Conservation (phyloP, 2,113 vertebrate genomes). For the Sardina pilchardus region DNA sequence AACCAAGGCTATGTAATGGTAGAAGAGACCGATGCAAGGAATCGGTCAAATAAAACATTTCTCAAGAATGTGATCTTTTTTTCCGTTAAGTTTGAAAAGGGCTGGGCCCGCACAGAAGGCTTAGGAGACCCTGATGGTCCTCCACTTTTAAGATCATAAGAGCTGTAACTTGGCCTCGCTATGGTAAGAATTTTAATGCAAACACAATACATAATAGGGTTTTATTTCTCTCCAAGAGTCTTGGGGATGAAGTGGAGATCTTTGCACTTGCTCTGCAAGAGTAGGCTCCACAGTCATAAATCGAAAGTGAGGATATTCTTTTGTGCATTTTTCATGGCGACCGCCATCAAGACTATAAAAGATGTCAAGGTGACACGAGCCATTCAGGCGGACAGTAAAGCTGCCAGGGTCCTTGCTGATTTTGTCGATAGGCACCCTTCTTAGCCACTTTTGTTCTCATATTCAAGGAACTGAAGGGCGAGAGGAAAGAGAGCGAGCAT, state of each 20-base stretch:
- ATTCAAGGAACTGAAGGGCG: conserved; percentile 40
- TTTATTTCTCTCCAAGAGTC: conserved; percentile 57
- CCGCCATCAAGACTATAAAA: conserved; percentile 62
- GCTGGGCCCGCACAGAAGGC: too few relatives aligned
- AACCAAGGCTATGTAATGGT: not conserved
- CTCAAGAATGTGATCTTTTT: too few relatives aligned
- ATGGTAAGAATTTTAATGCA: not conserved
- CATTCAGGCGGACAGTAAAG: conserved; percentile 67
- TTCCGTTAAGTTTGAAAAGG: too few relatives aligned
- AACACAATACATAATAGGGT: not conserved
- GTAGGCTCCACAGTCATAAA: conserved; percentile 57
- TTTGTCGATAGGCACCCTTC: conserved; percentile 68
- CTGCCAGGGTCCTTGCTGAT: conserved; percentile 71
- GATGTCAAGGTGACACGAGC: conserved; percentile 71
- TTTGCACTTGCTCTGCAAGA: conserved; percentile 52
- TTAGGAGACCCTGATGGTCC: not conserved
- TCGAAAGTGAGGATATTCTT: conserved; percentile 64
- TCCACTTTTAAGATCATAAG: not conserved
- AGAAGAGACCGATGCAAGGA: not conserved
- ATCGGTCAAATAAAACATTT: too few relatives aligned
- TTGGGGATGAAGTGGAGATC: conserved; percentile 48
- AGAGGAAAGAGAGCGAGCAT: conserved; percentile 9
- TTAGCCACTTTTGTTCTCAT: conserved; percentile 25
- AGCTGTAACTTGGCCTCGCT: not conserved
- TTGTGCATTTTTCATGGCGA: conserved; percentile 60